These are phyloP conservation scores for Myripristis jacobus DNA, from an alignment of 2,797 vertebrate genomes.

Conservation along the genomic window DNA sequence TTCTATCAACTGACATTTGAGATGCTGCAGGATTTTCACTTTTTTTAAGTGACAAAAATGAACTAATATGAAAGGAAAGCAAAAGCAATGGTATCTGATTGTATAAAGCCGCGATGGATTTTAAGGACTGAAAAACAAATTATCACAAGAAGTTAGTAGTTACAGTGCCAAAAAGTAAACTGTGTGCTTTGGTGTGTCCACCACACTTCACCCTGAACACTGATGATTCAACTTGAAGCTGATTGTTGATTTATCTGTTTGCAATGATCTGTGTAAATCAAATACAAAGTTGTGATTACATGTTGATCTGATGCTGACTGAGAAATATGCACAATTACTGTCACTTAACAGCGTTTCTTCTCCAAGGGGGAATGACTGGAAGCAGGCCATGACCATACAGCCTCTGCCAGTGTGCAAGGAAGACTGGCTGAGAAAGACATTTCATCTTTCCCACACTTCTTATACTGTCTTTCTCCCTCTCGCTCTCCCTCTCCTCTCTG, in stretches of 20 bases:
- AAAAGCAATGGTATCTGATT: too few species aligned
- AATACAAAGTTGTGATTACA: background rate
- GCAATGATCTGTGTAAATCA: background rate
- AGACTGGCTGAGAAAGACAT: conserved; percentile 31
- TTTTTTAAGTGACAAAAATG: too few species aligned
- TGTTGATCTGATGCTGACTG: background rate
- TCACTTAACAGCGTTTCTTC: background rate
- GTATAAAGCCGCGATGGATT: too few species aligned
- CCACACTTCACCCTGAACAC: background rate
- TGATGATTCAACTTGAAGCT: background rate
- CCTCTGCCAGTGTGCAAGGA: background rate
- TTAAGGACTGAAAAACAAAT: too few species aligned
- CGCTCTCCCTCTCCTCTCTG: conserved; percentile 29
- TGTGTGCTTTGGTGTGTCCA: too few species aligned
- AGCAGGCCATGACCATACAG: background rate
- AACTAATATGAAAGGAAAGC: too few species aligned
- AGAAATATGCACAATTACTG: conserved; percentile 1
- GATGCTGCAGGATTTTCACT: too few species aligned
- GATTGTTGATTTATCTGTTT: too few species aligned
- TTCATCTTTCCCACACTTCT: conserved; percentile 52
- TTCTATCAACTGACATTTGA: too few species aligned
- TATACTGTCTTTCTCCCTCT: conserved; percentile 36
- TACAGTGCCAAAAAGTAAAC: too few species aligned
- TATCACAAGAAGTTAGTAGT: too few species aligned
- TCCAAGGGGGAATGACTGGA: background rate